Conservation (phyloP, 2,888 invertebrate species). For the Ornithoptera alexandrae region DNA sequence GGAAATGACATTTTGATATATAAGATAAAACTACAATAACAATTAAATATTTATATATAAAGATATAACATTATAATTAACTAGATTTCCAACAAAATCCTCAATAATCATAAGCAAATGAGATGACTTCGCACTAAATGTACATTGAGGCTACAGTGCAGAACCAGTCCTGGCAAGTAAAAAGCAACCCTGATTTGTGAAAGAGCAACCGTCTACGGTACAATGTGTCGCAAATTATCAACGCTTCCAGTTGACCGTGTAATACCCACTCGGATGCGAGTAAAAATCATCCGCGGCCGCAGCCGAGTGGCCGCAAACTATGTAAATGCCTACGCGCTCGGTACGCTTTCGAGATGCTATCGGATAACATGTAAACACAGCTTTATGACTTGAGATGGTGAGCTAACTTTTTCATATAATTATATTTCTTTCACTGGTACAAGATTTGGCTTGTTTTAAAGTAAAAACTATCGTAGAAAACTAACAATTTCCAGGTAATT, state of each 20-base stretch:
- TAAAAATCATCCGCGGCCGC: constrained; percentile 60
- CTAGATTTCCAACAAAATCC: background rate
- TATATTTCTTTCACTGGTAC: constrained; percentile 33
- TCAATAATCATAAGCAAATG: constrained; percentile 1
- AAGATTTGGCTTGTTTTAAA: constrained; percentile 3
- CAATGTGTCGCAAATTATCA: constrained; percentile 54
- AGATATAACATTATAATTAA: no score
- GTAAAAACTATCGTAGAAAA: background rate
- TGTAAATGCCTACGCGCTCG: constrained; percentile 72
- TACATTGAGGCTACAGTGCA: constrained; percentile 60
- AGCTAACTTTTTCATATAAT: constrained; percentile 45
- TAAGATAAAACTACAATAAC: no score
- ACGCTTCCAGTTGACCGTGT: constrained; percentile 63
- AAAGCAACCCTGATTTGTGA: constrained; percentile 57
- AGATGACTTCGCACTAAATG: constrained; percentile 30
- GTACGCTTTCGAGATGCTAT: constrained; percentile 69
- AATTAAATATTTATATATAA: no score
- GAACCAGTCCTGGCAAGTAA: constrained; percentile 62
- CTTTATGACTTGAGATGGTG: constrained; percentile 52
- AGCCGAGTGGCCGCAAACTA: constrained; percentile 66
- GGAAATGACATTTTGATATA: no score
- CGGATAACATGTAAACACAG: constrained; percentile 51
- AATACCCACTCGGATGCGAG: constrained; percentile 61
- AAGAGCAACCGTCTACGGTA: constrained; percentile 48
- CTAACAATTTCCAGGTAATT: background rate